Evolutionary conservation across 2,797 vertebrate species (phyloP).

Genomic region (Aotus griseimembra): DNA sequence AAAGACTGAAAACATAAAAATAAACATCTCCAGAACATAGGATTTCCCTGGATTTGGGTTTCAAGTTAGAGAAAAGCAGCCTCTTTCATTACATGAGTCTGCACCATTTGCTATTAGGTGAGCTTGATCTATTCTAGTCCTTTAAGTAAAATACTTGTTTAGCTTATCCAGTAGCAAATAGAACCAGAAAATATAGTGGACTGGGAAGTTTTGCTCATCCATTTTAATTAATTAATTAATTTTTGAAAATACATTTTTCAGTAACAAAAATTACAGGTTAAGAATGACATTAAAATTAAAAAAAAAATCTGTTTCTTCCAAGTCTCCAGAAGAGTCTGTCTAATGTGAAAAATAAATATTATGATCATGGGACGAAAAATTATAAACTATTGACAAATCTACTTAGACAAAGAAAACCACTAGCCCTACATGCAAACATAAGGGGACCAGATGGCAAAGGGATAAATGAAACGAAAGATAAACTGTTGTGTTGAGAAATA

Average conservation of each 20-base stretch:
- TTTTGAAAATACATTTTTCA: background rate
- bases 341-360: constrained; percentile 80
- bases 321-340: constrained; percentile 73
- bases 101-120: background rate
- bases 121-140: background rate
- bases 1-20: background rate
- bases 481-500: constrained; percentile 70
- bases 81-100: background rate
- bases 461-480: constrained; percentile 65
- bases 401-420: constrained; percentile 75
- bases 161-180: background rate
- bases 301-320: constrained; percentile 64
- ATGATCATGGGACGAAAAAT: constrained; percentile 75
- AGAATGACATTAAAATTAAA: background rate
- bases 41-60: background rate
- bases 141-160: background rate
- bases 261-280: constrained; percentile 53
- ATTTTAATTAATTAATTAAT: constrained; percentile 31
- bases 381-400: constrained; percentile 77
- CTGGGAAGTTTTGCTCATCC: constrained; percentile 16
- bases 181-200: background rate
- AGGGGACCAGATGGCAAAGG: constrained; percentile 77
- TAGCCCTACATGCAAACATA: constrained; percentile 63
- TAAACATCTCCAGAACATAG: background rate
- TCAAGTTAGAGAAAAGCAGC: background rate